Base-by-base conservation (phyloP, 2,797 vertebrate species). In the Benthosema pterotum region DNA sequence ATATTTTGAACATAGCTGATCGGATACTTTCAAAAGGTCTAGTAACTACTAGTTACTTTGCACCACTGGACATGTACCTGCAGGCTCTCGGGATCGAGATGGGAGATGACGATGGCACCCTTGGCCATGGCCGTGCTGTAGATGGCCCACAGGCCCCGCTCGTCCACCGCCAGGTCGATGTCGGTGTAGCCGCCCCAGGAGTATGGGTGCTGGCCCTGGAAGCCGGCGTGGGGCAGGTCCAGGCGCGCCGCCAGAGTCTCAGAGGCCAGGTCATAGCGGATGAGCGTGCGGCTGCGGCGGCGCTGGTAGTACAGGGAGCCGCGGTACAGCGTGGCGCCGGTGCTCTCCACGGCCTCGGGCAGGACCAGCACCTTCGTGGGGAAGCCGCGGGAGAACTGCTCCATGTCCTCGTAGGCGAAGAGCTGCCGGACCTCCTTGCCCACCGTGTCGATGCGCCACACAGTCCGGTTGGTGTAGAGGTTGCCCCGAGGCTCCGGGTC, bases 151-250 rank as follows among this genome's bases (percentile, higher is more conserved):
- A 97, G 87, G 14, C 95, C 95, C 0, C 77, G 80, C 77, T 98
- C 95, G 0, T 99, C 96, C 42, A 91, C 93, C 0, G 95, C 95
- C 69, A 97, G 75, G 90, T 98, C 96, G 0, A 98, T 96, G 88
- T 98, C 96, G 0, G 95, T 98, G 87, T 97, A 98, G 71, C 96
- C 97, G 0, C 96, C 97, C 96, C 97, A 99, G 1, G 96, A 92
- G 42, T 99, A 98, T 0, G 97, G 95, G 79, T 94, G 93, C 71
- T 95, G 93, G 18, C 96, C 96, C 0, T 95, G 96, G 87, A 93
- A 97, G 60, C 95, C 92, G 0, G 96, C 95, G 0, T 93, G 86
- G 0, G 92, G 91, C 65, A 98, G 80, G 19, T 98, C 96, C 25
- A 52, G 87, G 57, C 93, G 91, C 0, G 92, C 87, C 0, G 84